Base-by-base conservation (phyloP, 1,140 invertebrate genomes). In the Riptortus pedestris region DNA sequence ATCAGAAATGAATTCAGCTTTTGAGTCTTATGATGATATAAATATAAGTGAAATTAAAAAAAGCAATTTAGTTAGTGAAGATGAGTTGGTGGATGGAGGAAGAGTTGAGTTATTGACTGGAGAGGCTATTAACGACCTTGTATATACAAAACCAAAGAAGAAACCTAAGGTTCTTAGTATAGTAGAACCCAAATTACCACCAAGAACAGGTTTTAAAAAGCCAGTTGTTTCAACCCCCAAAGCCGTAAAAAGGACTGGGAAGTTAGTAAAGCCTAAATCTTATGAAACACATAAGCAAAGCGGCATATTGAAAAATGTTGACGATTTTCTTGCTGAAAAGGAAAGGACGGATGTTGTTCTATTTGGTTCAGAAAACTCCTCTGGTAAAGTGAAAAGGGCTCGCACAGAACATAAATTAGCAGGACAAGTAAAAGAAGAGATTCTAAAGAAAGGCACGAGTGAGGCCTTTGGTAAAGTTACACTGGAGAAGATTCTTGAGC, bases 391-490 rank as follows among this genome's bases (percentile, higher is more conserved):
- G 12, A n/a, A n/a, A 9, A 47, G 45, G 22, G 12, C 45, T 47
- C n/a, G 18, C 16, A 47, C 18, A 47, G 45, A 47, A 20, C 3
- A 20, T 9, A 22, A 47, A 22, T 47, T 47, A 22, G 45, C 51
- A 55, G 18, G 24, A 5, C 20, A 24, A 24, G 51, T 14, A 24
- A 55, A 55, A 55, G 26, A 1, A 9, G 24, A 24, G 16, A 26
- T 27, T 14, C 20, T 9, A 18, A 55, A 24, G 51, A 43, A 64
- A 59, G 45, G 7, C 14, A 18, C 45, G 27, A 64, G 52, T 57
- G 51, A 57, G 24, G 24, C 3, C 1, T 2, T 57, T 2, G 62
- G 62, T 7, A 43, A 45, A 47, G 24, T 33, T 57, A 22, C 62
- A 14, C 31, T 64, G 11, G 27, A 55, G 33, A 55, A 33, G n/a